Conservation (phyloP, 2,113 vertebrate species). For the Anolis carolinensis region DNA sequence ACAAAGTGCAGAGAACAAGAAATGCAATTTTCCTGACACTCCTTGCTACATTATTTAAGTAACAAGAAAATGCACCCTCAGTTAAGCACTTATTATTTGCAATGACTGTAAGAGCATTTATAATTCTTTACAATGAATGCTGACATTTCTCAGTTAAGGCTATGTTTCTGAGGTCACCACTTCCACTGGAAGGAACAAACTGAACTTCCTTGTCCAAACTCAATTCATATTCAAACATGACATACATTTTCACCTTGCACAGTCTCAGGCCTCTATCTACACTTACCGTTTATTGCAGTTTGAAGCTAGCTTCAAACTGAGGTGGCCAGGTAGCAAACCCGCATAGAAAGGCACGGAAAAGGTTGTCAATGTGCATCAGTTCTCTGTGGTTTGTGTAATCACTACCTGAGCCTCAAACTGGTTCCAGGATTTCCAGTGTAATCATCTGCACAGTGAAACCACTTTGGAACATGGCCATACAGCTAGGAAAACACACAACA, state of each 20-base stretch:
- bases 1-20: not conserved
- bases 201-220: not conserved
- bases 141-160: not conserved
- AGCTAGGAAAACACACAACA: no score
- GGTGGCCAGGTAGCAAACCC: no score
- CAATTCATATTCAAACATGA: not conserved
- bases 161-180: not conserved
- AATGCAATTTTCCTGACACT: not conserved
- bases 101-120: not conserved
- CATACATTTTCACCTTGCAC: not conserved
- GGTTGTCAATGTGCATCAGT: no score
- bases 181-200: not conserved
- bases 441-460: no score
- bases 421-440: no score
- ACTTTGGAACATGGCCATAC: no score
- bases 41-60: not conserved
- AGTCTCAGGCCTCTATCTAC: not conserved
- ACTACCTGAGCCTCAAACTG: no score
- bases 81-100: not conserved
- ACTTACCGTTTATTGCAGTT: not conserved
- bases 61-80: not conserved
- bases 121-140: not conserved
- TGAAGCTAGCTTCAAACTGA: no score
- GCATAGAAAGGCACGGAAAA: no score
- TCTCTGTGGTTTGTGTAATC: no score